These are phyloP conservation scores for Artemia sp. DNA, from an alignment of 2,888 invertebrate genomes.

Conservation along the genomic window DNA sequence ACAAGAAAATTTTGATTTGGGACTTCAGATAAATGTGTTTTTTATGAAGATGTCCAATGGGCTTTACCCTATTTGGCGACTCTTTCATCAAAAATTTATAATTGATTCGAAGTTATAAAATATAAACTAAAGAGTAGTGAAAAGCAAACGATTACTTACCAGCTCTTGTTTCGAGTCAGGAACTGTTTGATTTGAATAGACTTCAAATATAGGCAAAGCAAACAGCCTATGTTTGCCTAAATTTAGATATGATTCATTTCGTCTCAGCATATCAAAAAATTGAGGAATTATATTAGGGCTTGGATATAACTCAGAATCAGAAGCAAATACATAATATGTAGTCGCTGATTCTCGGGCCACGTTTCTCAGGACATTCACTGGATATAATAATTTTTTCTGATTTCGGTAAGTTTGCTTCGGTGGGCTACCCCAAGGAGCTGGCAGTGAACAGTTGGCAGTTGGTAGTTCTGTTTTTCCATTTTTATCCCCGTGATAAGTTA, in stretches of 20 bases:
- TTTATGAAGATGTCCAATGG: no score
- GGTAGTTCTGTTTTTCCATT: constrained; percentile 17
- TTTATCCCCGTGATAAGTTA: background rate
- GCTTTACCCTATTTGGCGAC: no score
- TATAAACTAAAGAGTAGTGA: no score
- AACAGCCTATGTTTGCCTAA: constrained; percentile 50
- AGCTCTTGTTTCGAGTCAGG: constrained; percentile 20
- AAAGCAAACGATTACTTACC: constrained; percentile 7
- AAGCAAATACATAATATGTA: constrained; percentile 64
- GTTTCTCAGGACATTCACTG: constrained; percentile 75
- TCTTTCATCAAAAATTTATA: no score
- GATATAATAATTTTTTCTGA: constrained; percentile 62
- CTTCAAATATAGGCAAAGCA: constrained; percentile 75
- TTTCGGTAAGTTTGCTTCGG: constrained; percentile 38
- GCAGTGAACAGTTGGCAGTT: constrained; percentile 21
- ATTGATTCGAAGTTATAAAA: no score
- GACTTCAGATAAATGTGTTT: no score
- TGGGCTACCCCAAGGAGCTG: constrained; percentile 22
- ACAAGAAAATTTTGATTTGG: no score
- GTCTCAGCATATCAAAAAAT: constrained; percentile 67
- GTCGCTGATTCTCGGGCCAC: constrained; percentile 65
- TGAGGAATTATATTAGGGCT: constrained; percentile 58
- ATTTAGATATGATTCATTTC: constrained; percentile 34
- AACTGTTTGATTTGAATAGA: constrained; percentile 32
- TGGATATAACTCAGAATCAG: constrained; percentile 79